Percentiles rank a stretch among this genome's conserved stretches.
These are phyloP conservation scores for Phataginus tetradactyla DNA, from an alignment of 2,797 vertebrate genomes.

Conservation along the genomic window DNA sequence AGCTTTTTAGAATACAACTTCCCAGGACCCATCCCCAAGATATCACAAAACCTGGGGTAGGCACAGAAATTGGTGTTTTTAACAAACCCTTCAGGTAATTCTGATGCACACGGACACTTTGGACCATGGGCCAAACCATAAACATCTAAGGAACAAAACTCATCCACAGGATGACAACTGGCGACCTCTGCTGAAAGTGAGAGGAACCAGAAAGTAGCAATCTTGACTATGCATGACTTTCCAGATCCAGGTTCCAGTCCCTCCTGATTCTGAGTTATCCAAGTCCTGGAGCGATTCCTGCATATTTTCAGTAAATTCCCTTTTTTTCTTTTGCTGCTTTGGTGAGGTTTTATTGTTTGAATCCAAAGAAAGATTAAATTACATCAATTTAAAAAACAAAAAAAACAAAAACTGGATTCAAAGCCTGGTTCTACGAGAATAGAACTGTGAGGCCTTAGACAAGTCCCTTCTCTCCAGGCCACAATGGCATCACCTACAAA, in stretches of 20 bases:
- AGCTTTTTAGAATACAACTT: background rate
- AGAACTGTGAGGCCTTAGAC: background rate
- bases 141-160: slow-evolving; percentile 19
- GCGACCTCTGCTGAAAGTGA: background rate
- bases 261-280: background rate
- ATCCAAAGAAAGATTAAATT: background rate
- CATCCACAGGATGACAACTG: background rate
- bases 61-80: background rate
- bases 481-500: background rate
- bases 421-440: slow-evolving; percentile 21
- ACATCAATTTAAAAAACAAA: background rate
- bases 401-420: background rate
- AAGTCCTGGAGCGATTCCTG: background rate
- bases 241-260: background rate
- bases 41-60: background rate
- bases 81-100: background rate
- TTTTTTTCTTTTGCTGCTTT: slow-evolving; percentile 8
- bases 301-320: background rate
- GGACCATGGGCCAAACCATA: background rate
- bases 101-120: background rate
- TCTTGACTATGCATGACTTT: slow-evolving; percentile 21
- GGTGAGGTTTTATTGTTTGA: slow-evolving; percentile 1
- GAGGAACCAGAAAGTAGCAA: background rate
- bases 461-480: background rate
- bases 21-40: background rate